Base-by-base conservation (phyloP, 2,113 vertebrate species). In the Rhineura floridana region DNA sequence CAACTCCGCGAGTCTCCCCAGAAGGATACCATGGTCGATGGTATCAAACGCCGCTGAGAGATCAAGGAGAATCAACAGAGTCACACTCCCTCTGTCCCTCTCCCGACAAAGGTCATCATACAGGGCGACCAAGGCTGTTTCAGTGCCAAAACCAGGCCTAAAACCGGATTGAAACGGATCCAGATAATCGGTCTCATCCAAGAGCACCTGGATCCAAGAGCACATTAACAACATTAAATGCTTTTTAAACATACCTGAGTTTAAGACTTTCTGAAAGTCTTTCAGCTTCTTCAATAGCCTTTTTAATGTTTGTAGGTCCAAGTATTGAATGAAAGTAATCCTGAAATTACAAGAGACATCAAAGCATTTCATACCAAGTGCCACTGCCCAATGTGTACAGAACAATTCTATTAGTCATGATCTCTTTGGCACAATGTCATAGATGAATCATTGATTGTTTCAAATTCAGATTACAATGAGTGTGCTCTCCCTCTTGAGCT, bases 191-290 rank as follows among this genome's bases (percentile, higher is more conserved):
- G n/a, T n/a, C n/a, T n/a, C n/a, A n/a, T n/a, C n/a, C n/a, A n/a
- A n/a, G n/a, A n/a, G n/a, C n/a, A n/a, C n/a, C n/a, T n/a, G n/a
- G n/a, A n/a, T n/a, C n/a, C n/a, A n/a, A n/a, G n/a, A n/a, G 48
- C 28, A 3, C n/a, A 88, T 81, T 6, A 50, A 36, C 65, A 25
- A 4, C 39, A 67, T 81, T 55, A 87, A 55, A 85, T 42, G 62
- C 4, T 89, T 30, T 75, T 44, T 36, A 82, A 48, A 92, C 94
- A 0, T 97, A 97, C 97, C 97, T 97, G 94, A 99, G 97, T 96
- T 99, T 99, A 95, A 99, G 98, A 96, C 99, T 99, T 92, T 98
- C 98, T 77, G 99, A 98, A 42, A 99, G 97, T 95, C 98, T 98
- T 96, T 99, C 99, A 1, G 99, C 98, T 97, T 99, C 98, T 96